Evolutionary conservation across 2,888 invertebrate species (phyloP), one percentile per base, ranked within the genome.

Genomic region (Zeuzera pyrina): DNA sequence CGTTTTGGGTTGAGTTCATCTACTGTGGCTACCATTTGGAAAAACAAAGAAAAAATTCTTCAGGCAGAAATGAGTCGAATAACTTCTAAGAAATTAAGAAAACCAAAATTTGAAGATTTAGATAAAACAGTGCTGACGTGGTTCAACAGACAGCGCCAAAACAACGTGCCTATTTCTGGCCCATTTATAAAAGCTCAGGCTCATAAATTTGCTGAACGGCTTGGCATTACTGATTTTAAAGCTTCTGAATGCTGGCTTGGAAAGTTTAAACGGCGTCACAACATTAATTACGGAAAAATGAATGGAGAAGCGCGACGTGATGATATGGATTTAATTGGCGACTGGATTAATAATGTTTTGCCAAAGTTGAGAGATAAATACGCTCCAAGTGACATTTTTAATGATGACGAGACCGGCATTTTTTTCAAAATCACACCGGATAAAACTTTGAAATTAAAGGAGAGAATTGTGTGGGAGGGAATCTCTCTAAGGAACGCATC

Each of bases 321-420:
- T 16, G 44, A 46, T 42, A 45, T 12, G 15, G 47, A 45, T 44
- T 39, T 44, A 21, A 47, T 39, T 43, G 1, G 49, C 29, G 29
- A 48, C 25, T 49, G 49, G 47, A 42, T 51, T 30, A 43, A 19
- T 38, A 42, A 42, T 49, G 1, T n/a, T n/a, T n/a, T n/a, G n/a
- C n/a, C n/a, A n/a, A n/a, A n/a, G n/a, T n/a, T n/a, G n/a, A n/a
- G n/a, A n/a, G n/a, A n/a, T n/a, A n/a, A n/a, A n/a, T n/a, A n/a
- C n/a, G n/a, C 53, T 2, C 42, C 45, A 35, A 29, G 28, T 25
- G 41, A 56, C 38, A 45, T 52, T 36, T 52, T 45, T 25, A 47
- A 49, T 43, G 44, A 45, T 11, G 43, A 50, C 43, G 52, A 57
- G 43, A 40, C 53, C 11, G 52, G 54, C n/a, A 28, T 54, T 26